Evolutionary conservation across 2,888 invertebrate species (phyloP).

Genomic region (Melolontha melolontha): DNA sequence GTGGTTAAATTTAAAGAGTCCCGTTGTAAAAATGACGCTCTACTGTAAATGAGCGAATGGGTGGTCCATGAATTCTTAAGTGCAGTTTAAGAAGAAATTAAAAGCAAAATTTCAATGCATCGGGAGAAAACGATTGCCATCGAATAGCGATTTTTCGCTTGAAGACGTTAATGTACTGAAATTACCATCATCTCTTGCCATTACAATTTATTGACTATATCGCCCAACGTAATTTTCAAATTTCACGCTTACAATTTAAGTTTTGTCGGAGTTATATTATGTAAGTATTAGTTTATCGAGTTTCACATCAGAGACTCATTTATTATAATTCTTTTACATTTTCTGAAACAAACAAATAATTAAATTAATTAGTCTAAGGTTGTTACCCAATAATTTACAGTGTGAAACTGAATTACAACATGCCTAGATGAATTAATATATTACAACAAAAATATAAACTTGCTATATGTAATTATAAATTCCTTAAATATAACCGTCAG

Average conservation of each 20-base stretch:
- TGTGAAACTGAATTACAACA: too few species aligned
- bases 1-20: not conserved
- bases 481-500: too few species aligned
- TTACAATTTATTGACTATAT: not conserved
- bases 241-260: conserved; percentile 13
- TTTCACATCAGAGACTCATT: not conserved
- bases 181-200: conserved; percentile 4
- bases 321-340: too few species aligned
- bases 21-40: not conserved
- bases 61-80: not conserved
- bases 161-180: conserved; percentile 6
- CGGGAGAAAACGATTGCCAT: not conserved
- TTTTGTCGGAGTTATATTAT: not conserved
- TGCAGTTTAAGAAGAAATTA: not conserved
- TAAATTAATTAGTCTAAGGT: too few species aligned
- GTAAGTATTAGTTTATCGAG: not conserved
- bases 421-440: too few species aligned
- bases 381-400: too few species aligned
- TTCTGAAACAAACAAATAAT: too few species aligned
- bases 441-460: too few species aligned
- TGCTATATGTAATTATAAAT: too few species aligned
- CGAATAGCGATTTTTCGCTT: not conserved
- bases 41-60: not conserved
- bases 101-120: too few species aligned
- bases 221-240: conserved; percentile 6